phyloP scores from a whole-genome alignment of 2,113 vertebrate species.

The Ammospiza caudacuta region DNA sequence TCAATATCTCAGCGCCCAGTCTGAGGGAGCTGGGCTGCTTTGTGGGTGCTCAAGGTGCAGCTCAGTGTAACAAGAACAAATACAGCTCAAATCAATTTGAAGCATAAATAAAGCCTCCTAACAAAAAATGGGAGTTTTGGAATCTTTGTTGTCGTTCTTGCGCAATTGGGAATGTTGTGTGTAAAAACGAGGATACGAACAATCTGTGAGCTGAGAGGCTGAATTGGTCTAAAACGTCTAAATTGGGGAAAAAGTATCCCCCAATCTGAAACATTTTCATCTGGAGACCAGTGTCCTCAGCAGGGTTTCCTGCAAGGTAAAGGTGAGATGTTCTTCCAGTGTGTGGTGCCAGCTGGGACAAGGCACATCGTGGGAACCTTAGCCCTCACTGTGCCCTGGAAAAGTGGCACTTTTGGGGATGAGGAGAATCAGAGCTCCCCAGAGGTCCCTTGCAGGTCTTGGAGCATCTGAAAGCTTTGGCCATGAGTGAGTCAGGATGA shows the following conservation, averaged over 20 bases:
- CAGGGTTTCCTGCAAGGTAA: not conserved
- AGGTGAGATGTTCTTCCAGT: not conserved
- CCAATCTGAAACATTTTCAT: rapidly evolving
- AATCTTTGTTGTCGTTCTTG: not conserved
- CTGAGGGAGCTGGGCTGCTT: not conserved
- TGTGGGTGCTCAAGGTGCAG: not conserved
- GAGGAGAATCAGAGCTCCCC: rapidly evolving
- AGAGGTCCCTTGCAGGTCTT: not conserved
- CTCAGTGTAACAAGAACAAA: not conserved
- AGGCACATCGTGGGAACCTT: rapidly evolving
- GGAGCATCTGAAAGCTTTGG: conserved; percentile 19
- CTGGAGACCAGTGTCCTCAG: not conserved
- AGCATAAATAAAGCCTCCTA: not conserved
- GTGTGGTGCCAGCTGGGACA: rapidly evolving
- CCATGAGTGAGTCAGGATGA: not conserved
- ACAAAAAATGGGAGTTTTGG: rapidly evolving
- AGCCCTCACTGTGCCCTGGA: rapidly evolving
- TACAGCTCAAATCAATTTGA: not conserved
- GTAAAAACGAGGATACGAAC: not conserved
- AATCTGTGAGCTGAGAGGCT: not conserved
- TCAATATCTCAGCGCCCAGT: rapidly evolving
- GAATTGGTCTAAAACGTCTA: not conserved
- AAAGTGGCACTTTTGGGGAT: not conserved
- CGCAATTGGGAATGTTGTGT: rapidly evolving
- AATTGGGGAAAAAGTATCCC: not conserved